Base-by-base conservation (phyloP, 2,888 invertebrate genomes). In the Andrena bicolor region DNA sequence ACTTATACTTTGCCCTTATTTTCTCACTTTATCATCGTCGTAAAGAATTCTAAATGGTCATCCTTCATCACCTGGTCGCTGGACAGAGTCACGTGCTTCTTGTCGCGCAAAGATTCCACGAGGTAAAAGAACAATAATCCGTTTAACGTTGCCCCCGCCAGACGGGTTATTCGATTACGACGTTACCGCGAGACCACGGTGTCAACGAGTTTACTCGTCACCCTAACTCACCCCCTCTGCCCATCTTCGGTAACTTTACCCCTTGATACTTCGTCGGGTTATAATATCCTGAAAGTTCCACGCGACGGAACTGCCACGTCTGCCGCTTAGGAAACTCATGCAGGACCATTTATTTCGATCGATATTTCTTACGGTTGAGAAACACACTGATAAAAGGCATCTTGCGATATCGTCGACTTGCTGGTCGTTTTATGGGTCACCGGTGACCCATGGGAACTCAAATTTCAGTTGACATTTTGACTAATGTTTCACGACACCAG, bases 71-170 rank as follows among this genome's bases (percentile, higher is more conserved):
- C 41, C 41, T 16, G 16, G 4, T 41, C 16, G 16, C 41, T 41
- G 16, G 16, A 5, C 41, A 41, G 41, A 41, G 41, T 65, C 76
- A 41, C 48, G 32, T 61, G 48, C 58, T 32, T 80, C 48, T 32
- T 28, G 20, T 32, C 63, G 16, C 30, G 65, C 20, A 60, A 80
- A 80, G 66, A 71, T 66, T 80, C 63, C n/a, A 26, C 48, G 61
- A 35, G 66, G 63, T 81, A 81, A 63, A 80, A 73, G 82, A 81
- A 80, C 66, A 64, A 61, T 80, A 80, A 80, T 80, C 73, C 73
- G 63, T 80, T 80, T 80, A 80, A 65, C 82, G 66, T 63, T 35
- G 65, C 53, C 81, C 51, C 56, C 20, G 32, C 41, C 20, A 53
- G 28, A 56, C 49, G 66, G 56, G 32, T 80, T 71, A 80, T 80